Percentiles rank a stretch among this genome's conserved stretches.
Conservation (phyloP, 2,888 invertebrate species). For the Drosophila aldrichi region DNA sequence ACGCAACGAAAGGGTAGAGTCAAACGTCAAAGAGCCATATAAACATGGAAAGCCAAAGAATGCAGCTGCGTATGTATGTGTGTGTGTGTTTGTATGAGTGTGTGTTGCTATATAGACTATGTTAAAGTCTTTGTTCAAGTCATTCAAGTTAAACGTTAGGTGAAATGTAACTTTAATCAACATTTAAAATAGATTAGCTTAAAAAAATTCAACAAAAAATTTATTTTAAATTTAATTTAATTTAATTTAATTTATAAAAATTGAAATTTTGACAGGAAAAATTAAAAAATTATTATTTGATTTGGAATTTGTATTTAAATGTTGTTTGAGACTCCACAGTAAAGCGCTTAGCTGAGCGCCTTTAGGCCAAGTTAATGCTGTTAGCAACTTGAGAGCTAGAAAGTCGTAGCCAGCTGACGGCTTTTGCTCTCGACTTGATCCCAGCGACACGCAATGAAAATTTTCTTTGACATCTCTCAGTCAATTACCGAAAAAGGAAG, state of each 20-base stretch:
- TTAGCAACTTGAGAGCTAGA: neutral
- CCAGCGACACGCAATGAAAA: neutral
- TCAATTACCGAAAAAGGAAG: neutral
- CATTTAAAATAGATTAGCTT: neutral
- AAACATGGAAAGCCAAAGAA: slow-evolving; percentile 28
- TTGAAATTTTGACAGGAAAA: too few relatives aligned
- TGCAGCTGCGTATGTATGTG: neutral
- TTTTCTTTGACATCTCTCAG: neutral
- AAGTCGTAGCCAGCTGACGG: neutral
- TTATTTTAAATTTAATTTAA: too few relatives aligned
- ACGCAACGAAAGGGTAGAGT: neutral
- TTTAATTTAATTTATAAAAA: too few relatives aligned
- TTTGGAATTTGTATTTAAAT: neutral
- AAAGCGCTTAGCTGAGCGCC: neutral
- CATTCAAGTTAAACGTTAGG: slow-evolving; percentile 5
- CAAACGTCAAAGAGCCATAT: slow-evolving; percentile 39
- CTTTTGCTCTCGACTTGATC: neutral
- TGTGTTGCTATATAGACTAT: neutral
- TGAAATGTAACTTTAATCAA: neutral
- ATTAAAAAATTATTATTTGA: neutral
- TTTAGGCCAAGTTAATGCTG: neutral
- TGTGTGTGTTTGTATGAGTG: neutral
- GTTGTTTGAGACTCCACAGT: neutral
- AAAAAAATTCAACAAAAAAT: too few relatives aligned
- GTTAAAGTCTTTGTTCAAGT: neutral